phyloP scores from a whole-genome alignment of 2,113 vertebrate genomes.

The Aspidoscelis tigris region DNA sequence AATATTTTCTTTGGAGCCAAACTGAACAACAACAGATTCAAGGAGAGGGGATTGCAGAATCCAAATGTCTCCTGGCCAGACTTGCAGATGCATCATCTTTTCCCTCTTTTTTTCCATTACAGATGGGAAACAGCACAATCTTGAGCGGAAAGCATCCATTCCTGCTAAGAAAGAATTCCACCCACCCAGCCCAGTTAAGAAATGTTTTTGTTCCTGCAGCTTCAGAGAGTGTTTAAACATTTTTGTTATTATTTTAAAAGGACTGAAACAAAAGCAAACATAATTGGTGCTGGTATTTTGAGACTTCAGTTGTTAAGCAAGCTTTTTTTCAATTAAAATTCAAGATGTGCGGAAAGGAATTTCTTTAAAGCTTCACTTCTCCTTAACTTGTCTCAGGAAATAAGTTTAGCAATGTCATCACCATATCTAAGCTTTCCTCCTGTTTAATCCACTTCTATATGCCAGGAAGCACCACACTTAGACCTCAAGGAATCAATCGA shows the following conservation, averaged over 20 bases:
- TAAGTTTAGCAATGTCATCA: neutral
- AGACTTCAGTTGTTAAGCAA: neutral
- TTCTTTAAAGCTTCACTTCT: neutral
- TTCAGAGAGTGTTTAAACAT: neutral
- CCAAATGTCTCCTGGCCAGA: slow-evolving; percentile 40
- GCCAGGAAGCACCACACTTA: neutral
- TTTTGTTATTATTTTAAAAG: neutral
- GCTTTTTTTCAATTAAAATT: slow-evolving; percentile 3
- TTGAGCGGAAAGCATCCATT: slow-evolving; percentile 20
- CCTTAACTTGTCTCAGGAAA: neutral
- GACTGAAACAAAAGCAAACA: neutral
- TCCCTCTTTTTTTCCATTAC: slow-evolving; percentile 12
- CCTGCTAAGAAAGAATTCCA: neutral
- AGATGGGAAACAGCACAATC: slow-evolving; percentile 48
- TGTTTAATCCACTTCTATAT: neutral
- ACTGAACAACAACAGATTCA: slow-evolving; percentile 31
- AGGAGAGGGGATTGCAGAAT: slow-evolving; percentile 21
- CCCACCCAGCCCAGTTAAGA: neutral
- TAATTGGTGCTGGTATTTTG: neutral
- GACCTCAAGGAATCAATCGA: neutral
- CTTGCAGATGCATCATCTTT: slow-evolving; percentile 16
- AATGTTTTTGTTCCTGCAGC: neutral
- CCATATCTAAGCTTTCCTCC: neutral
- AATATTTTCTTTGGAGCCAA: slow-evolving; percentile 36
- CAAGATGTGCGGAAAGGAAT: neutral